These are phyloP conservation scores for Phthorimaea operculella DNA, from an alignment of 1,140 invertebrate genomes.

Conservation along the genomic window DNA sequence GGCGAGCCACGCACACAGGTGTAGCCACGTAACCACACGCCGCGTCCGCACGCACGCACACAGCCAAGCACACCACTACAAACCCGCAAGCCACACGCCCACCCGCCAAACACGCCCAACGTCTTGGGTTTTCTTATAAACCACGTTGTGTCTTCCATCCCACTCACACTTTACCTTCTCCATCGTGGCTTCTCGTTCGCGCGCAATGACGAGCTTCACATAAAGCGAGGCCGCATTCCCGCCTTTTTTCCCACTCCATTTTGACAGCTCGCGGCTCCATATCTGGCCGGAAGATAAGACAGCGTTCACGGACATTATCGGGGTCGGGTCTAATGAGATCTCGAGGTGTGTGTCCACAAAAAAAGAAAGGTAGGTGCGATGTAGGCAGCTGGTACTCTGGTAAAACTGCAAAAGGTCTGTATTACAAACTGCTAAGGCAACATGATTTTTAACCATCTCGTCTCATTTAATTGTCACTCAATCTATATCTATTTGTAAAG, in stretches of 20 bases:
- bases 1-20: conserved; percentile 29
- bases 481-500: too few species aligned
- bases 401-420: too few species aligned
- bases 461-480: too few species aligned
- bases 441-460: too few species aligned
- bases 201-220: conserved; percentile 64
- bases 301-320: conserved; percentile 43
- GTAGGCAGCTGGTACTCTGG: too few species aligned
- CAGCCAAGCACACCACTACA: conserved; percentile 42
- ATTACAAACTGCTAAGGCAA: too few species aligned
- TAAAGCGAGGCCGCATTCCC: conserved; percentile 66
- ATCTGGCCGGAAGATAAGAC: conserved; percentile 63
- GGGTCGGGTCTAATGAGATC: background rate
- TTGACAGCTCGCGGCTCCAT: conserved; percentile 67
- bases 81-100: conserved; percentile 55
- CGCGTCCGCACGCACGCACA: conserved; percentile 30
- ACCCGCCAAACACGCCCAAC: conserved; percentile 66
- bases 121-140: conserved; percentile 68
- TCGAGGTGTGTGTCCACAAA: background rate
- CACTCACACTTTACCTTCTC: conserved; percentile 23
- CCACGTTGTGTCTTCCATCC: conserved; percentile 58
- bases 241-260: conserved; percentile 68
- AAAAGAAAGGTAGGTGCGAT: background rate
- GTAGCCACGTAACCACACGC: conserved; percentile 25
- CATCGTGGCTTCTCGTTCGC: conserved; percentile 34